Percentiles rank a stretch among this genome's conserved stretches.
Evolutionary conservation across 92 coral and sea anemone genomes (phyloP).

Genomic region (Heteractis magnifica): DNA sequence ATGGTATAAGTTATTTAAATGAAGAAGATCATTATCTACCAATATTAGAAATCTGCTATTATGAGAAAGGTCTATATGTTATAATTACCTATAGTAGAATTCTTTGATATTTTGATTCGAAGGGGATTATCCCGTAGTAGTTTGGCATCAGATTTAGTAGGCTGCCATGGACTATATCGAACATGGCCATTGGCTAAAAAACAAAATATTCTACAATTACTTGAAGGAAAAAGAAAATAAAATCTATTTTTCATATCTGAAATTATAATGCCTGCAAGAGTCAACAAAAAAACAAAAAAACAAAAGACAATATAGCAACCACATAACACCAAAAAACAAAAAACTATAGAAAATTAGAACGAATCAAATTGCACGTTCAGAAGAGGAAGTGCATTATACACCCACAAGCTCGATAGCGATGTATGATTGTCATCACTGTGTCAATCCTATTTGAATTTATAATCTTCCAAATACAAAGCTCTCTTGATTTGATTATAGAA

Average conservation of each 20-base stretch:
- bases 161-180: conserved; percentile 81
- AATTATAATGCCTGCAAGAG: no score
- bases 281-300: no score
- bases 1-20: no score
- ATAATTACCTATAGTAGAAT: conserved; percentile 84
- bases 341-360: no score
- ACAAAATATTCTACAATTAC: not conserved
- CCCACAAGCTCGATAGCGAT: no score
- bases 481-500: not conserved
- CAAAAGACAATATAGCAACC: no score
- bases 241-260: not conserved
- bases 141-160: conserved; percentile 78
- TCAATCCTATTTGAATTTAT: not conserved
- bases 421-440: not conserved
- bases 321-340: no score
- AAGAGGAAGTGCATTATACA: no score
- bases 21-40: no score
- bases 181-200: conserved; percentile 76
- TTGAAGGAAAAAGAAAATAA: not conserved
- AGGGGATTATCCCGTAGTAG: conserved; percentile 80
- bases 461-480: not conserved
- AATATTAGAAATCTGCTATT: no score
- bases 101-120: conserved; percentile 70
- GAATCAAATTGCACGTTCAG: no score
- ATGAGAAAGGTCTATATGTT: not conserved